Percentiles rank a stretch among this genome's conserved stretches.
phyloP scores from a whole-genome alignment of 2,113 vertebrate species.

The Craseonycteris thonglongyai region DNA sequence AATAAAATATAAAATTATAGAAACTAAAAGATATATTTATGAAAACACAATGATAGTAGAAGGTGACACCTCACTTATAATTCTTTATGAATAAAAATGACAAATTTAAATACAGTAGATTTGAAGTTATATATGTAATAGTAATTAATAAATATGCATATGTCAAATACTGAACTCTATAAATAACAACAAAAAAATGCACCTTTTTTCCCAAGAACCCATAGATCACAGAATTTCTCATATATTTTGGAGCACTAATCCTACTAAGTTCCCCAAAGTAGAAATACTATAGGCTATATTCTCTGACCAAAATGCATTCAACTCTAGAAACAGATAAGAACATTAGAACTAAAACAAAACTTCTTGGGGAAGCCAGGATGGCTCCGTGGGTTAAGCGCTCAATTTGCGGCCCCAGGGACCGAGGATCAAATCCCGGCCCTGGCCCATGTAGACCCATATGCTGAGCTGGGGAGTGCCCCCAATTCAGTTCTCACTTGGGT shows the following conservation, averaged over 20 bases:
- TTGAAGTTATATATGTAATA: background rate
- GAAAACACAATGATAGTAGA: background rate
- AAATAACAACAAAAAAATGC: background rate
- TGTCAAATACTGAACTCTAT: background rate
- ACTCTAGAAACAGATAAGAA: background rate
- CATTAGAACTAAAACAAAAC: background rate
- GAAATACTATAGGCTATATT: background rate
- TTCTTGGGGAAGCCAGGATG: no score
- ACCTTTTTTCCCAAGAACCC: background rate
- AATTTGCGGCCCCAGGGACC: no score
- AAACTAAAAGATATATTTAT: background rate
- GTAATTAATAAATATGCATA: background rate
- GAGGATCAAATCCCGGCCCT: no score
- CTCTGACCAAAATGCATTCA: background rate
- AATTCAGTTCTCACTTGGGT: no score
- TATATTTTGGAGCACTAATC: background rate
- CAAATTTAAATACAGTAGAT: background rate
- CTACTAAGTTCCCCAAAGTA: background rate
- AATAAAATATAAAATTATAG: background rate
- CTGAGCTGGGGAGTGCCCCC: no score
- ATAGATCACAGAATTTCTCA: background rate
- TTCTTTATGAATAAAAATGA: background rate
- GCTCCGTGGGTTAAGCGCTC: no score
- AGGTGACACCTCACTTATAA: background rate
- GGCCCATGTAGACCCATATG: no score